Evolutionary conservation across 2,113 vertebrate species (phyloP).

Genomic region (Neodontobutis hainanensis): DNA sequence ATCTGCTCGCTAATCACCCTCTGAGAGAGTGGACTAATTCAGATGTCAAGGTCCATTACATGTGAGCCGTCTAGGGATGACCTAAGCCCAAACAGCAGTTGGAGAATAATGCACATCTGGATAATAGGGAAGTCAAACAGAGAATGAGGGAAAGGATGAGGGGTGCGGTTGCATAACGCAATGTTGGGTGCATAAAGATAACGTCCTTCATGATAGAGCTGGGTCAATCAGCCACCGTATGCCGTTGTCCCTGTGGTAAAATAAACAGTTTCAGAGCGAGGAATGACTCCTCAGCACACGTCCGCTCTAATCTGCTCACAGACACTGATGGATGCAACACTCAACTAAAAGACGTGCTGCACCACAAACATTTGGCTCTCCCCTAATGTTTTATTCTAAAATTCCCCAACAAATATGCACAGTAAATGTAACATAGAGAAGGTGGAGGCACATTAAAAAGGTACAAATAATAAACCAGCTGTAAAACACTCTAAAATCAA

Average conservation of each 20-base stretch:
- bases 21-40: slow-evolving; percentile 64
- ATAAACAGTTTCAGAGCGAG: slow-evolving; percentile 44
- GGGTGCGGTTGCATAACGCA: slow-evolving; percentile 2
- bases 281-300: slow-evolving; percentile 37
- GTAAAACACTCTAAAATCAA: too few species aligned
- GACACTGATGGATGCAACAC: slow-evolving; percentile 28
- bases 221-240: slow-evolving; percentile 56
- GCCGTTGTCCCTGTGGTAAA: slow-evolving; percentile 44
- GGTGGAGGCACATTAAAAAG: not conserved
- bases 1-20: slow-evolving; percentile 64
- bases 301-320: slow-evolving; percentile 46
- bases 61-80: slow-evolving; percentile 65
- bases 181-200: slow-evolving; percentile 58
- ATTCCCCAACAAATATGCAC: slow-evolving; percentile 20
- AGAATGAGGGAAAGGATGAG: not conserved
- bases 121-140: slow-evolving; percentile 41
- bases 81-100: slow-evolving; percentile 59
- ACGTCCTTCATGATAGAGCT: slow-evolving; percentile 49
- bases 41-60: slow-evolving; percentile 74
- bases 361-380: not conserved
- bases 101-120: slow-evolving; percentile 64
- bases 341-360: slow-evolving; percentile 27
- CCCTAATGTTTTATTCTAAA: slow-evolving; percentile 1
- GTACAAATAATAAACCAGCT: too few species aligned
- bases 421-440: slow-evolving; percentile 20